Percentiles rank a stretch among this genome's conserved stretches.
Conservation (phyloP, 2,797 vertebrate genomes). For the Propithecus deckenii region DNA sequence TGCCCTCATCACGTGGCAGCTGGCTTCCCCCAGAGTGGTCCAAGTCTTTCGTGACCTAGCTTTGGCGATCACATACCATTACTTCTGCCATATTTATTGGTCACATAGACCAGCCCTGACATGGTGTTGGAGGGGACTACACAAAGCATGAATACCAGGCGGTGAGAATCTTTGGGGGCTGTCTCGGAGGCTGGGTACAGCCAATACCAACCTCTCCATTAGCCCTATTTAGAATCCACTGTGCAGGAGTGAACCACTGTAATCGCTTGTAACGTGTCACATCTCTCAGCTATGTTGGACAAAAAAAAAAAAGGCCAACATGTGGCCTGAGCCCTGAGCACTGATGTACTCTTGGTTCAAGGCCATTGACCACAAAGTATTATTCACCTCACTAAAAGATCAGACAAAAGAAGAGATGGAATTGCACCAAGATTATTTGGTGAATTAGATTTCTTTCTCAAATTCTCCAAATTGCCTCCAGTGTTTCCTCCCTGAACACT, state of each 20-base stretch:
- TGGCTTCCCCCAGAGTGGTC: background rate
- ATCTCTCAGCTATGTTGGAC: background rate
- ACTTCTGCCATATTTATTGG: background rate
- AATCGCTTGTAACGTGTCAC: background rate
- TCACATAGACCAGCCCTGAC: background rate
- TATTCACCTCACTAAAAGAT: background rate
- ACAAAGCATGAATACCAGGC: background rate
- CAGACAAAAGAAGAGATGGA: background rate
- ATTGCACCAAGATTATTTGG: background rate
- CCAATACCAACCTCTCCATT: background rate
- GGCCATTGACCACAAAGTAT: background rate
- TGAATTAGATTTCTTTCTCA: background rate
- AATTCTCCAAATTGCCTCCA: background rate
- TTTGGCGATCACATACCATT: background rate
- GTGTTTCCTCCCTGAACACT: background rate
- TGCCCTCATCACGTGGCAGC: background rate
- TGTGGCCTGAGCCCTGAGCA: background rate
- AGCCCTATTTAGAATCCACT: background rate
- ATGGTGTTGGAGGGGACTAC: background rate
- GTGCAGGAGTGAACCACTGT: background rate
- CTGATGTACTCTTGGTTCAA: background rate
- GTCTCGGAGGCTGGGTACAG: background rate
- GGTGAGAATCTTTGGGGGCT: background rate
- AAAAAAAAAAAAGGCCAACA: background rate
- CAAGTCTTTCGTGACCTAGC: background rate